Evolutionary conservation across 2,888 invertebrate genomes (phyloP).

Genomic region (Eupithecia dodoneata): DNA sequence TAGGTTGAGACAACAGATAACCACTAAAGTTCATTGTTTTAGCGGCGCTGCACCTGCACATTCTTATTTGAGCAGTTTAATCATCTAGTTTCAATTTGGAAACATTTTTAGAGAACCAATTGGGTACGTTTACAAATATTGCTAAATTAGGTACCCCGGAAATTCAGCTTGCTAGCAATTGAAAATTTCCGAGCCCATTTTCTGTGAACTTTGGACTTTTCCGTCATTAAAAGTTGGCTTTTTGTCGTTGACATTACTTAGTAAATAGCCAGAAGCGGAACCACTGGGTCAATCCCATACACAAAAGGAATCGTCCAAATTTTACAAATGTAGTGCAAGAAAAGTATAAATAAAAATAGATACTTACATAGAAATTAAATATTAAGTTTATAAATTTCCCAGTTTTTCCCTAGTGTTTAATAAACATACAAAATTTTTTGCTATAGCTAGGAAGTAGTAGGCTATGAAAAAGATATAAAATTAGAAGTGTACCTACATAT

Average conservation of each 20-base stretch:
- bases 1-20: neutral
- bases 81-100: neutral
- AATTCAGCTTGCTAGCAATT: constrained; percentile 36
- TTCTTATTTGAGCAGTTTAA: neutral
- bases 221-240: constrained; percentile 53
- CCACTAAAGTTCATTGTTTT: neutral
- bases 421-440: no score
- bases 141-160: neutral
- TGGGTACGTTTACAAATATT: neutral
- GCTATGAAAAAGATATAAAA: neutral
- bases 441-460: neutral
- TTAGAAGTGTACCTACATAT: neutral
- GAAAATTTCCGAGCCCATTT: constrained; percentile 37
- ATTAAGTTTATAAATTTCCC: no score
- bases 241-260: constrained; percentile 50
- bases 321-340: neutral
- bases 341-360: neutral
- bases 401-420: no score
- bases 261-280: constrained; percentile 22
- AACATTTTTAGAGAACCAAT: neutral
- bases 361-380: no score
- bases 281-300: neutral
- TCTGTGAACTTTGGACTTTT: constrained; percentile 43
- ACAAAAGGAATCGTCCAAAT: neutral
- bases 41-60: neutral